These are phyloP conservation scores for Euphonia xanthogaster DNA, from an alignment of 2,797 vertebrate species.

Conservation along the genomic window DNA sequence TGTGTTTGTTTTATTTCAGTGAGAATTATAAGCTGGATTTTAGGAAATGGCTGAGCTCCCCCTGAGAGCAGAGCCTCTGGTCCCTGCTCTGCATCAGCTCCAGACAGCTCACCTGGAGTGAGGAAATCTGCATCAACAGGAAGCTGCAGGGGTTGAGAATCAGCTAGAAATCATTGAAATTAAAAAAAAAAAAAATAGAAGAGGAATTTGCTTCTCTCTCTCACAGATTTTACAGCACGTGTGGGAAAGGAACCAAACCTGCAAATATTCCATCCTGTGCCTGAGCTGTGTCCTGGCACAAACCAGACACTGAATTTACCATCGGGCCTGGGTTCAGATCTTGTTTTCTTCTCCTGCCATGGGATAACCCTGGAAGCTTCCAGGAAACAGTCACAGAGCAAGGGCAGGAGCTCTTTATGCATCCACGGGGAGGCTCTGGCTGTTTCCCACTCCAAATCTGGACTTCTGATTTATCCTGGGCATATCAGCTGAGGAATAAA, in stretches of 20 bases:
- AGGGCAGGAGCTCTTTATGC: background rate
- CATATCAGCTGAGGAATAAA: background rate
- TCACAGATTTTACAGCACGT: background rate
- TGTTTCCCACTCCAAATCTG: background rate
- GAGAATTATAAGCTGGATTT: background rate
- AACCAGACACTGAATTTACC: background rate
- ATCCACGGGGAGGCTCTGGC: background rate
- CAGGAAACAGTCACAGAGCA: background rate
- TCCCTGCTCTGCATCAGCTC: background rate
- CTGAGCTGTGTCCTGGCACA: background rate
- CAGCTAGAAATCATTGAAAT: background rate
- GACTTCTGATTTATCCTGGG: background rate
- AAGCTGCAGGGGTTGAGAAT: background rate
- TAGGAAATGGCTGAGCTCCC: background rate
- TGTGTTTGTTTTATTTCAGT: background rate
- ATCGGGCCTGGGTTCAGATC: background rate
- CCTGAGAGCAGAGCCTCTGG: background rate
- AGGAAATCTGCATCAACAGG: background rate
- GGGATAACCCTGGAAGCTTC: background rate
- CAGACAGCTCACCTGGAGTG: background rate
- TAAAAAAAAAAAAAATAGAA: too few relatives aligned
- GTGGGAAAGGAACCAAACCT: background rate
- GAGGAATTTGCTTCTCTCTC: background rate
- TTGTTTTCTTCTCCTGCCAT: background rate
- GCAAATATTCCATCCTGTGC: background rate